Conservation (phyloP, 2,888 invertebrate species). For the Therioaphis trifolii region DNA sequence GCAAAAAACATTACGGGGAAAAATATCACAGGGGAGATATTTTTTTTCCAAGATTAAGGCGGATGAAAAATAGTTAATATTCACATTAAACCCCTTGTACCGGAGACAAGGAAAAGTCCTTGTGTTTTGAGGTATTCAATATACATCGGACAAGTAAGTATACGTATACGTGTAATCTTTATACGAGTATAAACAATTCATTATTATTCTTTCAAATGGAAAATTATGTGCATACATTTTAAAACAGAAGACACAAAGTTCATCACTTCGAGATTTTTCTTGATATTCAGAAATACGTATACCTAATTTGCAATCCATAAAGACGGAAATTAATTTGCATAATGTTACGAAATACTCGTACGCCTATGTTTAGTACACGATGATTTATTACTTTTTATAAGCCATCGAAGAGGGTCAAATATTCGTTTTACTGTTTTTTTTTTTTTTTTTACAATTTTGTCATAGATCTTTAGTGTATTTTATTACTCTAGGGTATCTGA, state of each 20-base stretch:
- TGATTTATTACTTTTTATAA: constrained; percentile 24
- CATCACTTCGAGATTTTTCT: neutral
- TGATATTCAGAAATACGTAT: neutral
- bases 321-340: neutral
- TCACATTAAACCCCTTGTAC: neutral
- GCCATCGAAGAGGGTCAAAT: neutral
- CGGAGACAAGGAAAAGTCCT: neutral
- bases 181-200: neutral
- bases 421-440: neutral
- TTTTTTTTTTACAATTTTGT: neutral
- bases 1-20: too few species aligned
- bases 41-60: too few species aligned
- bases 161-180: neutral
- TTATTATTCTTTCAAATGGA: neutral
- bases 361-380: neutral
- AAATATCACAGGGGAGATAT: too few species aligned
- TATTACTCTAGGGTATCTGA: neutral
- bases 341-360: neutral
- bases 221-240: neutral
- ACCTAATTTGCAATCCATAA: neutral
- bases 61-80: neutral
- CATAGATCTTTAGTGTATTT: neutral
- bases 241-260: neutral
- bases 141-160: neutral
- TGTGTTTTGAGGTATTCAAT: neutral